Base-by-base conservation (phyloP, 2,113 vertebrate species). In the Halichoeres trimaculatus region DNA sequence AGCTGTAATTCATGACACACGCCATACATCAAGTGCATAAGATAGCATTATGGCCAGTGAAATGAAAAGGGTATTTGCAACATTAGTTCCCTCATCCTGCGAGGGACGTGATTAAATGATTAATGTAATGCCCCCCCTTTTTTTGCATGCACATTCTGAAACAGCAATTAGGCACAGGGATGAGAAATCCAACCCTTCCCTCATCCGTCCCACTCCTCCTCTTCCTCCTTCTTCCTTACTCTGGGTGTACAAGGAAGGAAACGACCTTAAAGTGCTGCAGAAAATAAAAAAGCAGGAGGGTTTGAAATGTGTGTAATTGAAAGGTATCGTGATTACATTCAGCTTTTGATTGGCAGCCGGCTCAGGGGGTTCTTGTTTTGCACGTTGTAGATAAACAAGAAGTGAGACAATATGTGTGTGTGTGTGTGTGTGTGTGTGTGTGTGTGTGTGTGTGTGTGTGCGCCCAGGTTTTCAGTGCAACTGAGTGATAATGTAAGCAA, bases 11-110 rank as follows among this genome's bases (percentile, higher is more conserved):
- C 96, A 96, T 98, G 98, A 98, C 96, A 97, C 97, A 95, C 95
- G 94, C 96, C 95, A 98, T 98, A 98, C 96, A 98, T 99, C 97
- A 99, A 97, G 95, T 96, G 95, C 95, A 93, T 96, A 95, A 95
- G 95, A 96, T 97, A 97, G 96, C 95, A 96, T 98, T 98, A 96
- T 96, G 95, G 95, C 95, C 96, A 97, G 95, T 97, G 96, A 95
- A 96, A 99, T 96, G 97, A 98, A 99, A 99, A 98, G 96, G 95
- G 96, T 99, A 99, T 98, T 98, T 98, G 97, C 96, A 98, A 99
- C 97, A 98, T 99, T 99, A 99, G 97, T 97, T 98, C 96, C 95
- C 96, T 96, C 96, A 91, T 97, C 97, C 96, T 98, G 95, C 94
- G 51, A 98, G 96, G 95, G 95, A 98, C 96, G 94, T 98, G 98